These are phyloP conservation scores for Cantharis lateralis DNA, from an alignment of 2,888 invertebrate species.

Conservation along the genomic window DNA sequence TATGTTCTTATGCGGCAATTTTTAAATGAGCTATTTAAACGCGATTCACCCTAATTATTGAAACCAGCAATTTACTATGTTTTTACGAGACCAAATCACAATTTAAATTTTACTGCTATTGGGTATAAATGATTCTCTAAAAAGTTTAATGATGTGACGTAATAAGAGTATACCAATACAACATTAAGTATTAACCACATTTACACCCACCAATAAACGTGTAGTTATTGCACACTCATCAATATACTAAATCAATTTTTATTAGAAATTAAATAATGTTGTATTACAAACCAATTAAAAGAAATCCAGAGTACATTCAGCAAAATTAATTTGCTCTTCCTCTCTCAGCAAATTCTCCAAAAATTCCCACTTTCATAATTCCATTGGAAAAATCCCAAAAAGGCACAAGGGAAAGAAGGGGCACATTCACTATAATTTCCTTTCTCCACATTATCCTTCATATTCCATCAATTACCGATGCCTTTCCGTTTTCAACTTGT, in stretches of 20 bases:
- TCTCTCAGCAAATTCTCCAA: too few species aligned
- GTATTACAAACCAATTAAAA: too few species aligned
- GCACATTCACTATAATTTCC: too few species aligned
- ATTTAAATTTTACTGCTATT: conserved; percentile 25
- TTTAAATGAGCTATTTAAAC: conserved; percentile 37
- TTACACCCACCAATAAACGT: not conserved
- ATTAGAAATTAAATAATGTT: not conserved
- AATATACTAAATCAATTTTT: not conserved
- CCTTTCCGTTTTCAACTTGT: too few species aligned
- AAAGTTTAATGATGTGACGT: not conserved
- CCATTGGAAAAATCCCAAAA: too few species aligned
- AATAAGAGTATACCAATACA: not conserved
- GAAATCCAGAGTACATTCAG: too few species aligned
- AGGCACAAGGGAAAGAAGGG: too few species aligned
- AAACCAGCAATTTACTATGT: conserved; percentile 28
- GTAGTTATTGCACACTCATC: not conserved
- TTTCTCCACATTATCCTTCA: too few species aligned
- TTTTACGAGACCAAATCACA: conserved; percentile 18
- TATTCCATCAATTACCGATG: too few species aligned
- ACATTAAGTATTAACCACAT: not conserved
- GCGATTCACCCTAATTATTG: conserved; percentile 31
- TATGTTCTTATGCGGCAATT: conserved; percentile 40
- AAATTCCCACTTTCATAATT: too few species aligned
- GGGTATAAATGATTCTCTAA: conserved; percentile 2
- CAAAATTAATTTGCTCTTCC: too few species aligned